Evolutionary conservation across 2,113 vertebrate genomes (phyloP).

Genomic region (Microcebus lehilahytsara): DNA sequence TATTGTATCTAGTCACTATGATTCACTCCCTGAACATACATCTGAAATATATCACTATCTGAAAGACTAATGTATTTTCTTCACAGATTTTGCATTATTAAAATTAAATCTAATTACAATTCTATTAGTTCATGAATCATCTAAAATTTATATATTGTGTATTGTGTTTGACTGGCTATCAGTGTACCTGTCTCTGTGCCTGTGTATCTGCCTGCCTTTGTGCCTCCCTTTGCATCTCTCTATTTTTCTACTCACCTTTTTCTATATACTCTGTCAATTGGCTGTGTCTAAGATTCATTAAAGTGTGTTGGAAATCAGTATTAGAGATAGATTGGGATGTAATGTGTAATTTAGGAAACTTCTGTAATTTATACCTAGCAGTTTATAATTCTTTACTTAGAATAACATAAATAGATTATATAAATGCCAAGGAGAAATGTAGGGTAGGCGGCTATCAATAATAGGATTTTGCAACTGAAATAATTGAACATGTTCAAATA

Average conservation of each 20-base stretch:
- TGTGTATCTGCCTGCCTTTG: background rate
- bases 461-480: background rate
- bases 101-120: background rate
- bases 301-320: background rate
- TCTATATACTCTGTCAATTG: background rate
- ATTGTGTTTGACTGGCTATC: background rate
- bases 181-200: background rate
- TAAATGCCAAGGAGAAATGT: background rate
- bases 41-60: background rate
- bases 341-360: background rate
- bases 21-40: background rate
- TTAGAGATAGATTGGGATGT: background rate
- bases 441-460: background rate
- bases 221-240: background rate
- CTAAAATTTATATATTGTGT: background rate
- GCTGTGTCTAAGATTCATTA: background rate
- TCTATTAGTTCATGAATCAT: background rate
- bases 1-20: background rate
- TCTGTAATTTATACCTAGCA: background rate
- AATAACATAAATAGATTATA: background rate
- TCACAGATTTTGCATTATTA: background rate
- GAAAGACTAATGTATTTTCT: constrained; percentile 12
- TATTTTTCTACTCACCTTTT: background rate
- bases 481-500: constrained; percentile 2
- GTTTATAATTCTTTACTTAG: constrained; percentile 37